Percentiles rank a stretch among this genome's conserved stretches.
Conservation (phyloP, 2,888 invertebrate genomes). For the Xylota segnis region DNA sequence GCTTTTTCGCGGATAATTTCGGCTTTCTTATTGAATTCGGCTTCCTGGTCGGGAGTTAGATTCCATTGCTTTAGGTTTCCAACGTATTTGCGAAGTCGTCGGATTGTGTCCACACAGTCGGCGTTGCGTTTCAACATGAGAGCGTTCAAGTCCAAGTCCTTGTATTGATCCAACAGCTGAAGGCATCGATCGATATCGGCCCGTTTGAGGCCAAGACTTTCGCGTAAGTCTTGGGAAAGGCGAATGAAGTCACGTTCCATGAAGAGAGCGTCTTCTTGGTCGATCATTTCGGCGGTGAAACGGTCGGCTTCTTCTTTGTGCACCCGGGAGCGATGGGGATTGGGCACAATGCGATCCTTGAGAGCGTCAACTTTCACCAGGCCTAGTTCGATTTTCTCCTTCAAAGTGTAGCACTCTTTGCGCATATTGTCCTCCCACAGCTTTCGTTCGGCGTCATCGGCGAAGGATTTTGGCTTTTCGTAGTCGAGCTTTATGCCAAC, state of each 20-base stretch:
- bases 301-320: constrained; percentile 81
- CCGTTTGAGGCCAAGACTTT: constrained; percentile 83
- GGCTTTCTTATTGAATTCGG: constrained; percentile 88
- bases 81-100: constrained; percentile 90
- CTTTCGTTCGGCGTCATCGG: constrained; percentile 86
- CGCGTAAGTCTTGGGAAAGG: constrained; percentile 81
- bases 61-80: constrained; percentile 92
- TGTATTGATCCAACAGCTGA: constrained; percentile 88
- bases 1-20: constrained; percentile 89
- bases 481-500: constrained; percentile 89
- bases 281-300: constrained; percentile 82
- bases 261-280: constrained; percentile 82
- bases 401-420: constrained; percentile 87
- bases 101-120: constrained; percentile 91
- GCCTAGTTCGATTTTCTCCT: constrained; percentile 87
- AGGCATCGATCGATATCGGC: constrained; percentile 91
- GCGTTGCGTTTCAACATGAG: constrained; percentile 93
- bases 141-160: constrained; percentile 85
- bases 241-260: constrained; percentile 82
- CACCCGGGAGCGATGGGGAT: constrained; percentile 84
- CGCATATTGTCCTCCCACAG: constrained; percentile 89
- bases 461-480: constrained; percentile 86
- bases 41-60: constrained; percentile 86
- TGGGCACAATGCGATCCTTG: constrained; percentile 87
- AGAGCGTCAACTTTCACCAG: constrained; percentile 87